phyloP scores from a whole-genome alignment of 2,113 vertebrate species.

The Taurulus bubalis region DNA sequence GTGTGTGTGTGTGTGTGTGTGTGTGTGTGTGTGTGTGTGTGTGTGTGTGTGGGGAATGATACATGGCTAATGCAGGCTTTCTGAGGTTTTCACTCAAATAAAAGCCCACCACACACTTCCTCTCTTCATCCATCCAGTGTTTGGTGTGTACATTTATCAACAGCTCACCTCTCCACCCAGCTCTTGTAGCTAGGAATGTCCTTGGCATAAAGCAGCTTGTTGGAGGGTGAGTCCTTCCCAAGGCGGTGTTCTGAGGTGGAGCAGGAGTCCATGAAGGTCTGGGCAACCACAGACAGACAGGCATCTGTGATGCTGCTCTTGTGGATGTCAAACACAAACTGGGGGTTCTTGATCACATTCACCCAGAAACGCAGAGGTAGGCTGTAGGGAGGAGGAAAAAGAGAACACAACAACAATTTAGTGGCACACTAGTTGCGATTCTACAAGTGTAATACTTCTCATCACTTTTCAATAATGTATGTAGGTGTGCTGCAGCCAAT shows the following conservation, averaged over 20 bases:
- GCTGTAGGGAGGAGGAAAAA: conserved; percentile 76
- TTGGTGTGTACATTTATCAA: conserved; percentile 4
- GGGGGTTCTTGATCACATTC: conserved; percentile 99
- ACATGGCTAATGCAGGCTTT: conserved; percentile 49
- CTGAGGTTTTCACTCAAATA: conserved; percentile 32
- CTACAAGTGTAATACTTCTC: neutral
- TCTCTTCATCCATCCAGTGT: conserved; percentile 27
- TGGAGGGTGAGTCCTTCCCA: conserved; percentile 98
- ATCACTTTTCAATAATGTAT: neutral
- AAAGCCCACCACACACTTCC: neutral
- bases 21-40: conserved; percentile 30
- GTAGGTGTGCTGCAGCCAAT: neutral
- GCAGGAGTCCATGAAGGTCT: conserved; percentile 99
- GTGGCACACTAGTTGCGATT: neutral
- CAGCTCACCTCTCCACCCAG: conserved; percentile 97
- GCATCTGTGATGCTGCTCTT: conserved; percentile 99
- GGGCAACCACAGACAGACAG: conserved; percentile 97
- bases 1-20: conserved; percentile 28
- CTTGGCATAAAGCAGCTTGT: conserved; percentile 99
- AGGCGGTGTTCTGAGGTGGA: conserved; percentile 97
- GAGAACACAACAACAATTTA: conserved; percentile 18
- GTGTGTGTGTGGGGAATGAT: conserved; percentile 40
- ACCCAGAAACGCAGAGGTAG: conserved; percentile 97
- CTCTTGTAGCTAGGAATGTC: conserved; percentile 99
- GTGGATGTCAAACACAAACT: conserved; percentile 99